Conservation (phyloP, 2,888 invertebrate species). For the Lycia hirtaria region DNA sequence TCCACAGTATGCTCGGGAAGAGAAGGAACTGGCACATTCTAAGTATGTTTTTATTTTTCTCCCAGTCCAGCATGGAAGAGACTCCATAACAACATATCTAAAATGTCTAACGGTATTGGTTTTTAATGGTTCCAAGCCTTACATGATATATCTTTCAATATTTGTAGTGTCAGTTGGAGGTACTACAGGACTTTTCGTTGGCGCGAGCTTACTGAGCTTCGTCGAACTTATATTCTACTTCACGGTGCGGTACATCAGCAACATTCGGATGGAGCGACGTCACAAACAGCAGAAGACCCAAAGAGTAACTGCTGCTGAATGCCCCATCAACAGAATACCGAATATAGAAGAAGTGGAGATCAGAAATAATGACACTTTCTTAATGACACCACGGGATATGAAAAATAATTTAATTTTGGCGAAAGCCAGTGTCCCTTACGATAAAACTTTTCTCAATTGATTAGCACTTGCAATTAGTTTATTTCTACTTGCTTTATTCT, state of each 20-base stretch:
- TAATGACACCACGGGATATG: not conserved
- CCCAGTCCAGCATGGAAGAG: too few species aligned
- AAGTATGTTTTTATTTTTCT: too few species aligned
- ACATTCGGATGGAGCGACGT: slow-evolving; percentile 59
- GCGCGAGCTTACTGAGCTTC: slow-evolving; percentile 88
- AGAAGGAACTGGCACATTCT: too few species aligned
- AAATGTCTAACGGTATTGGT: not conserved
- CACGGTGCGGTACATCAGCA: slow-evolving; percentile 80
- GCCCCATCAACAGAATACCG: not conserved
- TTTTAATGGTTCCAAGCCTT: too few species aligned
- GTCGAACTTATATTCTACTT: slow-evolving; percentile 87
- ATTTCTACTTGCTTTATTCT: not conserved
- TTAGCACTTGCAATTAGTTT: not conserved
- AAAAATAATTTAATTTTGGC: slow-evolving; percentile 12
- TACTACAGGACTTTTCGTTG: slow-evolving; percentile 87
- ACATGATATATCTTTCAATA: too few species aligned
- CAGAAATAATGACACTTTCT: not conserved
- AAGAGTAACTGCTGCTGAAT: not conserved
- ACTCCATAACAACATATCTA: not conserved
- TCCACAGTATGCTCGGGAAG: too few species aligned
- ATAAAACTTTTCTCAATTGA: not conserved
- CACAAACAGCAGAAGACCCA: slow-evolving; percentile 32
- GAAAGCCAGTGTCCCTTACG: not conserved
- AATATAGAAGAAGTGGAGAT: not conserved
- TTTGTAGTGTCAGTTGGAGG: slow-evolving; percentile 87